Evolutionary conservation across 2,113 vertebrate species (phyloP), one percentile per base, ranked within the genome.

Genomic region (Chionodraco myersi): DNA sequence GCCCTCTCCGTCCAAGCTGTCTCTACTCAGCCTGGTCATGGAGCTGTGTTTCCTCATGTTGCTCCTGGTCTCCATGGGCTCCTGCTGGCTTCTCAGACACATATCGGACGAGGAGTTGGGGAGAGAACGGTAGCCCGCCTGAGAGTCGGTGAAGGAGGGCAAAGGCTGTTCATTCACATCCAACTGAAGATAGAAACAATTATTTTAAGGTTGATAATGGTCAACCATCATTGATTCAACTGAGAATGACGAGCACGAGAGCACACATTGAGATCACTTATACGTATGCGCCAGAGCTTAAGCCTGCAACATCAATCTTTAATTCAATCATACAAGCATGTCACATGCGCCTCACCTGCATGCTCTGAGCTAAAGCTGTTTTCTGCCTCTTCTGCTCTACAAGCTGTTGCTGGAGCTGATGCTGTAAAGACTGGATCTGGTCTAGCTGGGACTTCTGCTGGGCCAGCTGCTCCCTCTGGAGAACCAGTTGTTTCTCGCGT

Each of bases 371-470:
- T 96, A 67, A 79, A 75, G 68, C 88, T 87, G 92, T 91, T 88
- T 98, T 99, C 83, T 97, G 97, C 48, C 97, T 93, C 91, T 97
- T 99, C 91, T 99, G 98, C 81, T 99, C 98, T 57, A 97, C 96
- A 23, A 99, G 94, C 87, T 99, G 98, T 84, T 98, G 98, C 89
- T 99, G 97, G 79, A 99, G 96, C 88, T 99, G 98, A 18, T 99
- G 96, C 85, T 99, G 98, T 64, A 99, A 92, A 68, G 98, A 98
- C 86, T 99, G 98, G 77, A 99, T 99, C 91, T 99, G 98, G 88
- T 99, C 98, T 1, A 99, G 93, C 83, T 99, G 98, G 36, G 98
- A 93, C 78, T 97, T 97, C 93, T 99, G 98, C 91, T 99, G 98
- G 10, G 97, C 97, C 5, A 99, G 94, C 92, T 99, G 98, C 75